A percentile compares a stretch with the other conserved stretches of the same genome.
phyloP scores from a whole-genome alignment of 2,113 vertebrate species.

The Cyanoliseus patagonus region DNA sequence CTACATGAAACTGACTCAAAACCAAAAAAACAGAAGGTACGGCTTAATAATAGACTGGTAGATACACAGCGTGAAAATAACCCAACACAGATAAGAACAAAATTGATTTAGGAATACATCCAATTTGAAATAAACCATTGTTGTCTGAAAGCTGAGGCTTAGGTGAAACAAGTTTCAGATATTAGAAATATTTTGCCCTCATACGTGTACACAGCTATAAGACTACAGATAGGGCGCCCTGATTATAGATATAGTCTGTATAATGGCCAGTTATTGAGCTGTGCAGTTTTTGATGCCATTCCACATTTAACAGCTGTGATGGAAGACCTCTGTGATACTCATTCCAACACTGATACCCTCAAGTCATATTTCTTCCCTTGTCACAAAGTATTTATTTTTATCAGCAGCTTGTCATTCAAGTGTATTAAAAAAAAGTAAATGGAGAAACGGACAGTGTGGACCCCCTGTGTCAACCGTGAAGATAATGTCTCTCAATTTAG shows the following conservation, averaged over 20 bases:
- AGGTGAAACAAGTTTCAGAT: background rate
- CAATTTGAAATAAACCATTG: background rate
- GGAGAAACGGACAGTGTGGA: background rate
- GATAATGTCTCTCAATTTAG: slow-evolving; percentile 11
- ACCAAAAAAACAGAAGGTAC: background rate
- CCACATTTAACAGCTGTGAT: slow-evolving; percentile 53
- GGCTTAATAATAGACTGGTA: background rate
- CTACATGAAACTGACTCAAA: background rate
- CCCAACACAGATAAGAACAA: background rate
- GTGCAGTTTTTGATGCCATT: slow-evolving; percentile 52
- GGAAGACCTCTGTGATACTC: slow-evolving; percentile 57
- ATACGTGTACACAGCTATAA: background rate
- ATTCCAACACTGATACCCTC: slow-evolving; percentile 47
- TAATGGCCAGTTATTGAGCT: slow-evolving; percentile 27
- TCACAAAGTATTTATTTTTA: slow-evolving; percentile 79
- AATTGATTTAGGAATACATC: background rate
- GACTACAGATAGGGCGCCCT: background rate
- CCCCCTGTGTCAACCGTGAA: background rate
- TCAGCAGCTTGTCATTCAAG: slow-evolving; percentile 69
- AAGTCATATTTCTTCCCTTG: slow-evolving; percentile 71
- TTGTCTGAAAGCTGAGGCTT: background rate
- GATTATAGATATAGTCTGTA: background rate
- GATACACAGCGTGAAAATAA: background rate
- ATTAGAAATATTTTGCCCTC: background rate
- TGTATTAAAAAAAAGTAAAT: background rate